Evolutionary conservation across 1,140 invertebrate species (phyloP).

Genomic region (Harpegnathos saltator): DNA sequence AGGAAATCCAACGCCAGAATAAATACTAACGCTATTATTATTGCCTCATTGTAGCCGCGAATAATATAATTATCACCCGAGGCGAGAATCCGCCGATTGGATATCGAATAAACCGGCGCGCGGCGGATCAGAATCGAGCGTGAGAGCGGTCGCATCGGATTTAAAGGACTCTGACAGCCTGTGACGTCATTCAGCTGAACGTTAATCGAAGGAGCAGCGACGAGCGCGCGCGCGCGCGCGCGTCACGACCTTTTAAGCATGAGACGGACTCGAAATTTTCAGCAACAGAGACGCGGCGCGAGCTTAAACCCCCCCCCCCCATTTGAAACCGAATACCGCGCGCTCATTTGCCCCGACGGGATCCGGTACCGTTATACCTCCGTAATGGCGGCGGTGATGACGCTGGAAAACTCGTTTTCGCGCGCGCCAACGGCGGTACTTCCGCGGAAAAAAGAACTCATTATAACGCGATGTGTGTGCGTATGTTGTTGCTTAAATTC

Average conservation of each 20-base stretch:
- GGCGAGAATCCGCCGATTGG: slow-evolving; percentile 17
- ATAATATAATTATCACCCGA: slow-evolving; percentile 6
- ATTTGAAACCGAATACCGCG: slow-evolving; percentile 59
- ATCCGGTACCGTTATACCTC: slow-evolving; percentile 33
- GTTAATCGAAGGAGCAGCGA: background rate
- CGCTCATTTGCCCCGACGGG: slow-evolving; percentile 51
- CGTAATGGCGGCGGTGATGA: slow-evolving; percentile 11
- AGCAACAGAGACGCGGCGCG: slow-evolving; percentile 17
- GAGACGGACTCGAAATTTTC: slow-evolving; percentile 50
- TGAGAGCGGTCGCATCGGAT: background rate
- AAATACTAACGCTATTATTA: slow-evolving; percentile 1
- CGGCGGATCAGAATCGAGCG: background rate
- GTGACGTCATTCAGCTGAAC: slow-evolving; percentile 19
- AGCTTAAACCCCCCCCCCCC: slow-evolving; percentile 55
- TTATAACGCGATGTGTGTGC: background rate
- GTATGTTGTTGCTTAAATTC: too few species aligned
- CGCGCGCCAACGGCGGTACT: background rate
- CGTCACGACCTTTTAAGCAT: slow-evolving; percentile 16
- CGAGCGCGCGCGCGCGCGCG: background rate
- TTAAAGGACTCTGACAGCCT: background rate
- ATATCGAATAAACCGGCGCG: background rate
- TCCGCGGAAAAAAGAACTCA: slow-evolving; percentile 17
- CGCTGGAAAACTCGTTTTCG: slow-evolving; percentile 34
- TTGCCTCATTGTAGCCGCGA: background rate
- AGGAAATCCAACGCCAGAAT: slow-evolving; percentile 12